Evolutionary conservation across 2,113 vertebrate genomes (phyloP).

Genomic region (Hippolais icterina): DNA sequence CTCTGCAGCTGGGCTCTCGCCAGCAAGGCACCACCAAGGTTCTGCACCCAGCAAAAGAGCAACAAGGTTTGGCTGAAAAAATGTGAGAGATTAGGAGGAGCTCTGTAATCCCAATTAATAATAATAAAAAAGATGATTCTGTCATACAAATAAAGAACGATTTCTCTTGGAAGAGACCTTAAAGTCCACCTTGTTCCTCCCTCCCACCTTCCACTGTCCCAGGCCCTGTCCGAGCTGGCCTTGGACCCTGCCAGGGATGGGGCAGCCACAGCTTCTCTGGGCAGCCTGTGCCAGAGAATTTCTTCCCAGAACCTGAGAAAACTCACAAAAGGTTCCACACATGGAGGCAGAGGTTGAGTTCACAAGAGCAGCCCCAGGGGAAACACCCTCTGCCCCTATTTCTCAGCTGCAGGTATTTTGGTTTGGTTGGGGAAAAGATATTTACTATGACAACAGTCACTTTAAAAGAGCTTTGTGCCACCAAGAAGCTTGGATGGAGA

Average conservation of each 20-base stretch:
- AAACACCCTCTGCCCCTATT: accelerated
- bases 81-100: not conserved
- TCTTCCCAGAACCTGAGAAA: accelerated
- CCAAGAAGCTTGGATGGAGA: not conserved
- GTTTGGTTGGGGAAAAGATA: not conserved
- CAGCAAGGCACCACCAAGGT: not conserved
- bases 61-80: not conserved
- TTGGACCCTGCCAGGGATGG: not conserved
- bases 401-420: accelerated
- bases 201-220: not conserved
- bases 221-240: not conserved
- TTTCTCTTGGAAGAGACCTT: not conserved
- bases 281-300: not conserved
- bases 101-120: not conserved
- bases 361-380: not conserved
- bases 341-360: accelerated
- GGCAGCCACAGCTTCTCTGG: not conserved
- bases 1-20: not conserved
- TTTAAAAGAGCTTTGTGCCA: not conserved
- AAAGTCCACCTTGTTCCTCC: not conserved
- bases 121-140: too few relatives aligned
- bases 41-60: not conserved
- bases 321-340: accelerated
- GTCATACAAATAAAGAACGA: not conserved
- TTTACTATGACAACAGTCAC: accelerated